Evolutionary conservation across 2,888 invertebrate genomes (phyloP), one percentile per base, ranked within the genome.

Genomic region (Euzophera pinguis): DNA sequence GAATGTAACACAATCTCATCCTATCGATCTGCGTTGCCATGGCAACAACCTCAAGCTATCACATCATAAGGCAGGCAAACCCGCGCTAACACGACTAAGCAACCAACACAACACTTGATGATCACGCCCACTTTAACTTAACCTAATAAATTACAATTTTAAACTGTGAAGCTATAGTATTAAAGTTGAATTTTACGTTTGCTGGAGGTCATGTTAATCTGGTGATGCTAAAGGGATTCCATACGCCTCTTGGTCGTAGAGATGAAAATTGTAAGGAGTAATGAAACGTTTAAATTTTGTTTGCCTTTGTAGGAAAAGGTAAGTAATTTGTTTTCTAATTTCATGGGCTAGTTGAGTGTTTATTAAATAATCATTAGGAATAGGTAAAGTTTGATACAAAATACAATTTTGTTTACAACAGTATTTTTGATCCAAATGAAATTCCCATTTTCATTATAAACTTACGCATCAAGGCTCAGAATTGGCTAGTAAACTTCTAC

Each of bases 231-330:
- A 81, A 67, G 64, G 60, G 65, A 79, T 81, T 75, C 64, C 69
- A 64, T 67, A 81, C 79, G 81, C 65, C 69, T 67, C 68, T 69
- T 80, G 75, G 66, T 64, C 74, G 66, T 65, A 69, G 67, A 78
- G 74, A 81, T 81, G 81, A 76, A 81, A 81, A 77, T 71, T 75
- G 65, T 65, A 63, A 67, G 62, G 69, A 62, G 69, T 74, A 77
- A 80, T 67, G 63, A 66, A 68, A 67, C 68, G 57, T 62, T 60
- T 59, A 67, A 69, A 73, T 69, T 68, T 67, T 71, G 67, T 70
- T 39, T 52, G 60, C 60, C 67, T 64, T 61, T 62, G 67, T 62
- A 48, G 54, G 29, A 32, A 34, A 42, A 27, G 38, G 38, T 14
- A 17, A 42, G 50, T 50, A 34, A 42, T 39, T 49, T 49, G 47